A percentile compares a stretch with the other conserved stretches of the same genome.
phyloP scores from a whole-genome alignment of 2,888 invertebrate species.

The Drosophila conformis region DNA sequence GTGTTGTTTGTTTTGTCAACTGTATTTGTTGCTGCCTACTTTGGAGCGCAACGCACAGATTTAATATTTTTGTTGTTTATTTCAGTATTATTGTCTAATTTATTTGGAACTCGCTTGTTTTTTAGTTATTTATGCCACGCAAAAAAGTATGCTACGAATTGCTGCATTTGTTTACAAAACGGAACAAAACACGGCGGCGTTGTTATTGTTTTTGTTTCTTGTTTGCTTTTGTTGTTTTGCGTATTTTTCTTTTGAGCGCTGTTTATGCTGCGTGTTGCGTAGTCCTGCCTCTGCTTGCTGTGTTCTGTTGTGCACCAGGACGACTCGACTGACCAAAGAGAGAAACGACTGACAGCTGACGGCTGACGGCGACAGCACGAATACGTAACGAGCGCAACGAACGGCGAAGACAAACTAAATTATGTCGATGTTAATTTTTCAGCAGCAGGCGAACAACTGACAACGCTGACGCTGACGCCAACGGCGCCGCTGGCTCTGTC shows the following conservation, averaged over 20 bases:
- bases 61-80: slow-evolving; percentile 6
- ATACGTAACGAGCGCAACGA: slow-evolving; percentile 80
- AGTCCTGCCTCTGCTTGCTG: slow-evolving; percentile 18
- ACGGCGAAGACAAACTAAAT: slow-evolving; percentile 82
- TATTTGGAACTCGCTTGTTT: not conserved
- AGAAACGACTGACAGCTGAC: slow-evolving; percentile 18
- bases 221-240: slow-evolving; percentile 11
- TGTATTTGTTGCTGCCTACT: slow-evolving; percentile 16
- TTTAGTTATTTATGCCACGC: slow-evolving; percentile 9
- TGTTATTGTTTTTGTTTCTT: not conserved
- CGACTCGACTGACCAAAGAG: slow-evolving; percentile 22
- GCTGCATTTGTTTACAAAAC: slow-evolving; percentile 46
- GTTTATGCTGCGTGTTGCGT: slow-evolving; percentile 31
- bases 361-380: slow-evolving; percentile 41
- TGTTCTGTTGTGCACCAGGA: slow-evolving; percentile 21
- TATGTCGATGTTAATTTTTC: slow-evolving; percentile 79
- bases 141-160: slow-evolving; percentile 38
- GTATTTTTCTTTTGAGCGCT: slow-evolving; percentile 28
- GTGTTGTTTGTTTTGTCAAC: slow-evolving; percentile 30
- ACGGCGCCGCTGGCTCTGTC: slow-evolving; percentile 10
- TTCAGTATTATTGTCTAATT: slow-evolving; percentile 14
- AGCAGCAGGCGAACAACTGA: slow-evolving; percentile 74
- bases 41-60: slow-evolving; percentile 34
- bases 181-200: slow-evolving; percentile 26
- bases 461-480: slow-evolving; percentile 31